Evolutionary conservation across 2,888 invertebrate species (phyloP).

Genomic region (Oligia strigilis): DNA sequence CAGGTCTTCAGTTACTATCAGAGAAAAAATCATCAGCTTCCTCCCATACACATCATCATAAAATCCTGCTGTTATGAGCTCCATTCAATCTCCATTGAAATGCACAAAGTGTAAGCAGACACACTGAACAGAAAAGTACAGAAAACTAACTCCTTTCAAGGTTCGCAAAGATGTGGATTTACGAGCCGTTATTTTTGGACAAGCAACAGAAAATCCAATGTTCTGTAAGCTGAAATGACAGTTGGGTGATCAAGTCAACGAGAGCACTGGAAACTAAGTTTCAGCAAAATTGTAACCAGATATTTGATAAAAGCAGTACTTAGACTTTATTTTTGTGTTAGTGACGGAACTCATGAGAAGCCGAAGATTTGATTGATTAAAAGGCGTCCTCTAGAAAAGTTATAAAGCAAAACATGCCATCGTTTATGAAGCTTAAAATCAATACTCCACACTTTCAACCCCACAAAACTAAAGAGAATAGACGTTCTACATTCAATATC

Average conservation of each 20-base stretch:
- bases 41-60: slow-evolving; percentile 53
- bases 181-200: no score
- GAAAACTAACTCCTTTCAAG: slow-evolving; percentile 10
- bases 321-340: no score
- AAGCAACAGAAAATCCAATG: no score
- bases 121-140: background rate
- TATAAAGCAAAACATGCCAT: background rate
- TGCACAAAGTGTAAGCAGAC: slow-evolving; percentile 48
- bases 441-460: background rate
- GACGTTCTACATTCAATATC: background rate
- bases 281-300: no score
- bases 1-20: slow-evolving; percentile 12
- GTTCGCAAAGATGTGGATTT: no score
- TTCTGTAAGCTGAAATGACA: no score
- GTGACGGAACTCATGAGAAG: no score
- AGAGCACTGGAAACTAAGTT: no score
- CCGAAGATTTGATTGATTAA: background rate
- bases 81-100: slow-evolving; percentile 58
- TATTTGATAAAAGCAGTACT: no score
- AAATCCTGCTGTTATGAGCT: slow-evolving; percentile 48
- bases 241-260: no score
- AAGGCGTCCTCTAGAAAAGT: background rate
- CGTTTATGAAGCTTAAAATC: background rate
- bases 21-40: slow-evolving; percentile 42
- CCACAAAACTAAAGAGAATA: background rate